phyloP scores from a whole-genome alignment of 2,797 vertebrate genomes.

The Chaenodraco wilsoni region DNA sequence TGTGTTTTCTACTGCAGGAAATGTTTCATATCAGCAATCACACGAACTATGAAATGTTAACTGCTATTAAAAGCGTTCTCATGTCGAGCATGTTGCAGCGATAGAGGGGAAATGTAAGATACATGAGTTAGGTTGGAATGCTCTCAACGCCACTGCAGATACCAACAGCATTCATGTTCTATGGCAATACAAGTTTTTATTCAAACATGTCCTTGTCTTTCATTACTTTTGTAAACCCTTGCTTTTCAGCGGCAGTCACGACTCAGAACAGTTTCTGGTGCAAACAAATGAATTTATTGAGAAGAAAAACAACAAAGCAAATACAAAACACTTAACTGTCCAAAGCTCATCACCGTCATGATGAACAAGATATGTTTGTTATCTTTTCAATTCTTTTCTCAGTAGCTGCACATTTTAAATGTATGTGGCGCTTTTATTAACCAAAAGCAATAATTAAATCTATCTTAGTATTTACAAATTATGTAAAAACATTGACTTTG shows the following conservation, averaged over 20 bases:
- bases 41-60: conserved; percentile 19
- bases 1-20: conserved; percentile 11
- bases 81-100: neutral
- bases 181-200: conserved; percentile 39
- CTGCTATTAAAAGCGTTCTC: neutral
- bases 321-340: conserved; percentile 83
- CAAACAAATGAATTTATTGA: conserved; percentile 85
- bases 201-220: neutral
- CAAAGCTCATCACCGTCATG: conserved; percentile 75
- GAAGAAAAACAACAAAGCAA: conserved; percentile 76
- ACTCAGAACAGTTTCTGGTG: conserved; percentile 56
- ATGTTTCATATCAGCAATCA: conserved; percentile 9
- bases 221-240: neutral
- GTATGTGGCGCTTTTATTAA: conserved; percentile 59
- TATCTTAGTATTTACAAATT: conserved; percentile 83
- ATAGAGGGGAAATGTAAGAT: neutral
- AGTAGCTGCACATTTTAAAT: conserved; percentile 68
- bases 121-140: neutral
- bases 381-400: conserved; percentile 47
- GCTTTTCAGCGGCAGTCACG: conserved; percentile 31
- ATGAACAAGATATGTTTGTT: conserved; percentile 70
- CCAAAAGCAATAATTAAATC: conserved; percentile 68
- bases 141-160: conserved; percentile 24
- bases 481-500: conserved; percentile 83
- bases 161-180: conserved; percentile 32